Evolutionary conservation across 2,113 vertebrate species (phyloP).

Genomic region (Cervus canadensis): DNA sequence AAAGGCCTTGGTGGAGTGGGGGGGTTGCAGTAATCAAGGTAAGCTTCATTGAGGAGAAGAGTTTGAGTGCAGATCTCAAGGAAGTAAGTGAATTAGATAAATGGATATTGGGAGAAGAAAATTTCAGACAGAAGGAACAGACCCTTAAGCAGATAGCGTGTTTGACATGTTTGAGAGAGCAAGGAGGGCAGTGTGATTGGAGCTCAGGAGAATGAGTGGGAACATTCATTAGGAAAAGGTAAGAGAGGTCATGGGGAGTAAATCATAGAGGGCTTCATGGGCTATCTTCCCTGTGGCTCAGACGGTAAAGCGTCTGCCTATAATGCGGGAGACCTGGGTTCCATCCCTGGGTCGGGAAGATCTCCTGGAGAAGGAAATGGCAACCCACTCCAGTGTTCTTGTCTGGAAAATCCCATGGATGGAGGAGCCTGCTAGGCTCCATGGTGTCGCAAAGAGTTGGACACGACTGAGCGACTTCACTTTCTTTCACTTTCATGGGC

Average conservation of each 20-base stretch:
- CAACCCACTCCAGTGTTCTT: not conserved
- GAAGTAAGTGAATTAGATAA: not conserved
- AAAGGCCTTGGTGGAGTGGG: not conserved
- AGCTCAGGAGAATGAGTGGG: not conserved
- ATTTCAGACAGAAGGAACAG: not conserved
- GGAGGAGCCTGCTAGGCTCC: not conserved
- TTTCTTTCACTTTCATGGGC: not conserved
- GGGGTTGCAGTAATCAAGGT: not conserved
- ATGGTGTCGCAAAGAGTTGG: not conserved
- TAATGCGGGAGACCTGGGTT: not conserved
- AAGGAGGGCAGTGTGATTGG: not conserved
- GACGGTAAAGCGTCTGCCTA: not conserved
- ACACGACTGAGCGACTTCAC: not conserved
- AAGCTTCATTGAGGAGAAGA: not conserved
- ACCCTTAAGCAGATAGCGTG: not conserved
- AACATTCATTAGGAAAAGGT: not conserved
- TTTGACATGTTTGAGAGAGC: not conserved
- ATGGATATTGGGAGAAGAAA: not conserved
- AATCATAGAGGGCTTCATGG: not conserved
- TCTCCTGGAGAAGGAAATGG: not conserved
- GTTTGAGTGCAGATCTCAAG: not conserved
- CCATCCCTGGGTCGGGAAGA: not conserved
- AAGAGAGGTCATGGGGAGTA: not conserved
- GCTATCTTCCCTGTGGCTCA: not conserved
- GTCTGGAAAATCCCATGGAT: not conserved